Conservation (phyloP, 2,888 invertebrate species). For the Pycnomerus fuliginosus region DNA sequence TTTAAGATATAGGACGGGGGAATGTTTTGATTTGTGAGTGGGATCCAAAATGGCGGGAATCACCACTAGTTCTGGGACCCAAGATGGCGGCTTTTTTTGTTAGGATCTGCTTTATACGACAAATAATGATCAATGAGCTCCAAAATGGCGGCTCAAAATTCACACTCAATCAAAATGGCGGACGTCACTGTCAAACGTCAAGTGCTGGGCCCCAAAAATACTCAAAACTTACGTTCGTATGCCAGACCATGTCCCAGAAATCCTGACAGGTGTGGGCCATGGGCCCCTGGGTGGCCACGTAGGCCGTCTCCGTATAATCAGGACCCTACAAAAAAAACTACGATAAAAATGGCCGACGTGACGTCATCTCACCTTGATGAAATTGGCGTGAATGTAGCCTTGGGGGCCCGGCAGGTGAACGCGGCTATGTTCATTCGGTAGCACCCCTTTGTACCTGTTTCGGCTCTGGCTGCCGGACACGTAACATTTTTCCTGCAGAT, state of each 20-base stretch:
- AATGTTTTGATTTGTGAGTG: too few relatives aligned
- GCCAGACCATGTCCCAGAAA: conserved; percentile 85
- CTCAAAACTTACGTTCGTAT: conserved; percentile 44
- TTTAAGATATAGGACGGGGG: too few relatives aligned
- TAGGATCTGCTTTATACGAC: too few relatives aligned
- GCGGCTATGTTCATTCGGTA: conserved; percentile 86
- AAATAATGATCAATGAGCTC: too few relatives aligned
- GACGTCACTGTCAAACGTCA: too few relatives aligned
- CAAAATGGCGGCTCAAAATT: too few relatives aligned
- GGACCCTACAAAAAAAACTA: conserved; percentile 89
- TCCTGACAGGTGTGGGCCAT: conserved; percentile 85
- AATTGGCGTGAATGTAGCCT: conserved; percentile 92
- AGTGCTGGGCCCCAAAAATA: too few relatives aligned
- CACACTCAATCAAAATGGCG: too few relatives aligned
- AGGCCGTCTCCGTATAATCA: conserved; percentile 81
- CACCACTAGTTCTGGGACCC: too few relatives aligned
- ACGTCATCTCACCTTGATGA: conserved; percentile 80
- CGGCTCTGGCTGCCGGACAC: conserved; percentile 86
- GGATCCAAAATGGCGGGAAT: too few relatives aligned
- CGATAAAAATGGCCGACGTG: too few relatives aligned
- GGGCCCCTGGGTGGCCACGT: conserved; percentile 93
- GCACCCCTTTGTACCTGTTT: conserved; percentile 86
- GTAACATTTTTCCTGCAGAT: conserved; percentile 86
- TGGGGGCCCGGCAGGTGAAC: conserved; percentile 70
- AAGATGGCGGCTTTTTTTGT: too few relatives aligned